Base-by-base conservation (phyloP, 2,888 invertebrate genomes). In the Apeira syringaria region DNA sequence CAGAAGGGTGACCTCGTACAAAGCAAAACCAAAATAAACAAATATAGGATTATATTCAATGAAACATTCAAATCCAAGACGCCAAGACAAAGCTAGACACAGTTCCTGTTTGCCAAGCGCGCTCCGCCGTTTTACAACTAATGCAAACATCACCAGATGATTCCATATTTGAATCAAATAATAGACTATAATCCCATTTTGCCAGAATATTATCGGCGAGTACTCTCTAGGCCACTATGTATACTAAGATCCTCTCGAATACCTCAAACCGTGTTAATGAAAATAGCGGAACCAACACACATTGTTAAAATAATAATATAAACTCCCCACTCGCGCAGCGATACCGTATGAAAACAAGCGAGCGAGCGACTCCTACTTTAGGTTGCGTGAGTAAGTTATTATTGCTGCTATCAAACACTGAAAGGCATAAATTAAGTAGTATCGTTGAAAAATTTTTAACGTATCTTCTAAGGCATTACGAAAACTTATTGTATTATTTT, bases 31-130 rank as follows among this genome's bases (percentile, higher is more conserved):
- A 85, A 78, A 75, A 73, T 78, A 81, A 87, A 88, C 88, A 88
- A 88, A 88, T 87, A 87, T 85, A 88, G 86, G 87, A 88, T 88
- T 88, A 88, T 88, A 88, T 88, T 88, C 80, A 87, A 76, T 80
- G 84, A 85, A 87, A 88, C 85, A 84, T 84, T 86, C 68, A 80
- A 84, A 80, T 79, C 82, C 83, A 83, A 82, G 79, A 78, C 68
- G 71, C 72, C 75, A 80, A 68, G 71, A 73, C 75, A 80, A 80
- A 80, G 70, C 72, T 66, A 77, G 77, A 68, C 59, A 66, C 18
- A 55, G 8, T 51, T 64, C 77, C 76, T 66, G 80, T 76, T 78
- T 68, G 36, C 17, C 13, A 25, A 27, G 22, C 27, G 78, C 60
- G 66, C 65, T 74, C 73, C 71, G 61, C 64, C 65, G 59, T 65